phyloP scores from a whole-genome alignment of 2,113 vertebrate genomes.

The Gasterosteus aculeatus region DNA sequence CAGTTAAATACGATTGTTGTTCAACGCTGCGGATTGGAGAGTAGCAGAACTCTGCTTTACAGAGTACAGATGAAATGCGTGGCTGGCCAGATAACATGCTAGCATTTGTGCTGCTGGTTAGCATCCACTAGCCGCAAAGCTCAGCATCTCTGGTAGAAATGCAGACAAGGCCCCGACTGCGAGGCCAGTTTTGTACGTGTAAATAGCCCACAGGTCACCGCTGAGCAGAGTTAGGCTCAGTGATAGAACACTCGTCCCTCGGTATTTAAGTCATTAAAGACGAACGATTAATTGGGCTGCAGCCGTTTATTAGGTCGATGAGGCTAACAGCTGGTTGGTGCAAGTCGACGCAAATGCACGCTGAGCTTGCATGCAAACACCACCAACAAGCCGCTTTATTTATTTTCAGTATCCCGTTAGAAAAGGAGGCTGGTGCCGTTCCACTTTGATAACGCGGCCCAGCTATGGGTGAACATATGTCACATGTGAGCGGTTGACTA shows the following conservation, averaged over 20 bases:
- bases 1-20: not conserved
- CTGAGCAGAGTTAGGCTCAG: not conserved
- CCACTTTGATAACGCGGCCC: accelerated
- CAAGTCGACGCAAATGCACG: slow-evolving; percentile 61
- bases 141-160: slow-evolving; percentile 50
- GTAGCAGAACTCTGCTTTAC: slow-evolving; percentile 19
- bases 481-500: not conserved
- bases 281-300: slow-evolving; percentile 7
- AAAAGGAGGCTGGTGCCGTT: not conserved
- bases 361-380: slow-evolving; percentile 62
- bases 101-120: slow-evolving; percentile 60
- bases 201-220: slow-evolving; percentile 6
- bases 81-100: slow-evolving; percentile 58
- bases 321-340: slow-evolving; percentile 64
- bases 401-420: slow-evolving; percentile 4
- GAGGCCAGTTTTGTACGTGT: slow-evolving; percentile 40
- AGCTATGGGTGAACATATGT: not conserved
- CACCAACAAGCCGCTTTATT: slow-evolving; percentile 19
- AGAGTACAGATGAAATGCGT: slow-evolving; percentile 55
- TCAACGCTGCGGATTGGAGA: not conserved
- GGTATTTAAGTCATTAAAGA: not conserved
- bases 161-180: slow-evolving; percentile 59
- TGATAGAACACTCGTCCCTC: not conserved
- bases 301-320: slow-evolving; percentile 53
- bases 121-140: slow-evolving; percentile 55